Evolutionary conservation across 2,888 invertebrate genomes (phyloP), one percentile per base, ranked within the genome.

Genomic region (Auanema sp.): DNA sequence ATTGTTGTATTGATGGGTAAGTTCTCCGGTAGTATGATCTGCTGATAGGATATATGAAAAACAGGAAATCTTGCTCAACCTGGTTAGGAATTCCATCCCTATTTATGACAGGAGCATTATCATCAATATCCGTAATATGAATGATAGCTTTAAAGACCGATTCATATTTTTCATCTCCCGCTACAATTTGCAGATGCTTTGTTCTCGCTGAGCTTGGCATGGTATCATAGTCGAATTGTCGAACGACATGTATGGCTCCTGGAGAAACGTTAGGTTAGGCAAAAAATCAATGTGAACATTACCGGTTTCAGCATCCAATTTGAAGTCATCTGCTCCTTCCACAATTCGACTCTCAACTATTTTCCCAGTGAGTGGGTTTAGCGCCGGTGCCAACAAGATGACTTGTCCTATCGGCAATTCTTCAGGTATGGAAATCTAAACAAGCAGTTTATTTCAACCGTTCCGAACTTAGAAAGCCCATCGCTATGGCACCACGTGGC

Each of bases 11-110:
- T 71, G 1, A 65, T 25, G 0, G 64, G 53, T 6, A 70, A 57
- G 58, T 75, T 71, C 64, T 77, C 76, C 6, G 71, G 64, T 10
- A 77, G 49, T 3, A 60, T 65, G 11, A 77, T 62, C 66, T 72
- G 65, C 43, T 65, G 59, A 59, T 16, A 12, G 25, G 8, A 21
- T 25, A 43, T 12, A 12, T 11, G 14, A 43, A 43, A 43, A 12
- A 43, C 11, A 43, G 14, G 43, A 12, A 12, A 43, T 43, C 11
- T 12, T 43, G 12, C 14, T 50, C 41, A 42, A 71, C 68, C 43
- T 57, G 55, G 14, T 55, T 63, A 11, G 60, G n/a, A 4, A 60
- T 43, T n/a, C 43, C 55, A 16, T 60, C 43, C 49, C 51, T 56
- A 24, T 54, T 50, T 40, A 76, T 66, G 11, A 61, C 55, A 10